Conservation (phyloP, 2,113 vertebrate genomes). For the Brachyhypopomus occidentalis region DNA sequence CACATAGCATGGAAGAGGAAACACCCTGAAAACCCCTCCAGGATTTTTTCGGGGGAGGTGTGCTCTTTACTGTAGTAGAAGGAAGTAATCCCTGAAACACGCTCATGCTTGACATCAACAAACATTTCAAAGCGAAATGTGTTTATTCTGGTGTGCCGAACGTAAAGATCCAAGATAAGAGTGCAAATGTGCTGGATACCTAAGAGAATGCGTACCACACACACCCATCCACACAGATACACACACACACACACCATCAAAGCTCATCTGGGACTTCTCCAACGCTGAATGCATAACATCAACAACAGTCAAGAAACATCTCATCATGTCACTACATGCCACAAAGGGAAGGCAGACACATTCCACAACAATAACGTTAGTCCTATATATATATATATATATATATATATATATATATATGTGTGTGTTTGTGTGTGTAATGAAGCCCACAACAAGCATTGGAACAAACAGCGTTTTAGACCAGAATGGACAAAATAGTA, state of each 20-base stretch:
- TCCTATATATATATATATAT: conserved; percentile 4
- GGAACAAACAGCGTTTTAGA: neutral
- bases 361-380: conserved; percentile 36
- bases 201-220: conserved; percentile 48
- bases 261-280: neutral
- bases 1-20: neutral
- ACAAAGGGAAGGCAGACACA: conserved; percentile 34
- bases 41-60: conserved; percentile 7
- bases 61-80: conserved; percentile 46
- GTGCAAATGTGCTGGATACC: conserved; percentile 51
- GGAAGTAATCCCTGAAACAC: conserved; percentile 71
- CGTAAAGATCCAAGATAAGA: conserved; percentile 66
- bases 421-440: too few species aligned
- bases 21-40: conserved; percentile 12
- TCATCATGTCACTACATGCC: conserved; percentile 52
- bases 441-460: neutral
- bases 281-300: conserved; percentile 37
- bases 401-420: too few species aligned
- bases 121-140: conserved; percentile 70
- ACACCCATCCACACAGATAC: neutral
- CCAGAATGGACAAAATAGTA: neutral
- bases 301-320: conserved; percentile 42
- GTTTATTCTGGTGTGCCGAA: conserved; percentile 57
- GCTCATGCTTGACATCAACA: conserved; percentile 69
- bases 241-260: conserved; percentile 14